Base-by-base conservation (phyloP, 2,888 invertebrate genomes). In the Lysandra bellargus region DNA sequence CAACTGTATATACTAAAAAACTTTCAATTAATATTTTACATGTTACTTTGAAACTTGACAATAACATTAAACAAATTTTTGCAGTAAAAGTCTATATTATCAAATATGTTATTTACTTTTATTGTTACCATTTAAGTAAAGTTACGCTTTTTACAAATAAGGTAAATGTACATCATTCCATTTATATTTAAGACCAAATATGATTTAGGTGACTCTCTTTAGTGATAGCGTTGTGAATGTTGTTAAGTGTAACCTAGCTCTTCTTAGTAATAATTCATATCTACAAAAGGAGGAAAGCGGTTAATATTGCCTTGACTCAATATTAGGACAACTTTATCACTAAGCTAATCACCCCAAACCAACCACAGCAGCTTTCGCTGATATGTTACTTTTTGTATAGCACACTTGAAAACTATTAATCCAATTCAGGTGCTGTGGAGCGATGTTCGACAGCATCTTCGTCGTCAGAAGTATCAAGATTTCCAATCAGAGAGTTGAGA, bases 401-500 rank as follows among this genome's bases (percentile, higher is more conserved):
- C 33, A 23, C 40, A 74, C n/a, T 61, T 72, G 5, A 6, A 78
- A 57, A 69, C 61, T 61, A 74, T 78, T 83, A 95, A 87, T 95
- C 95, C 85, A 95, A 90, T 79, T 95, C 95, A 79, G 95, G 94
- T 69, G 90, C 89, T 78, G 91, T 84, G 78, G 91, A 88, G 84
- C 85, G 91, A 78, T 88, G 88, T 74, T 87, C 86, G 80, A 89
- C 91, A 57, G 95, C 95, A 64, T 92, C 95, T 79, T 96, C 96
- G 61, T 96, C 96, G 84, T 95, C 95, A 80, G 95, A 95, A 85
- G 92, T 93, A 79, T 96, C 96, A 12, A 95, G 96, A 80, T 96
- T 96, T 79, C 96, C 96, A 82, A 96, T 93, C 80, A 97, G 95
- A 69, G 96, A 96, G 86, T 96, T 96, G 74, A 97, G 86, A 49